phyloP scores from a whole-genome alignment of 2,797 vertebrate genomes.

The Enoplosus armatus region DNA sequence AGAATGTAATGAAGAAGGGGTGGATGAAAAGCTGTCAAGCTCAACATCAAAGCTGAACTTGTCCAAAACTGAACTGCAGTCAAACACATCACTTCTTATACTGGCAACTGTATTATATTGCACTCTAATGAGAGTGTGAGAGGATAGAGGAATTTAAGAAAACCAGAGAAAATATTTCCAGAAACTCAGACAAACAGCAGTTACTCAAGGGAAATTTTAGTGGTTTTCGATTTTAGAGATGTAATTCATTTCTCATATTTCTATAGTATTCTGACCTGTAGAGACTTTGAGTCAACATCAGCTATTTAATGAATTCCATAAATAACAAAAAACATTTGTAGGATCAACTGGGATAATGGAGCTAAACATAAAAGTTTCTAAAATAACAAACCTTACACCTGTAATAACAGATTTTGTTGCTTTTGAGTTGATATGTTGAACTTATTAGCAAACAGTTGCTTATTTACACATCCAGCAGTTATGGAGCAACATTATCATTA shows the following conservation, averaged over 20 bases:
- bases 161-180: neutral
- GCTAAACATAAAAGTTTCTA: neutral
- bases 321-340: neutral
- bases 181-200: neutral
- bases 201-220: neutral
- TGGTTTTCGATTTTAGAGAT: neutral
- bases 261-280: neutral
- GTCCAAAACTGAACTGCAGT: neutral
- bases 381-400: neutral
- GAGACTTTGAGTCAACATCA: neutral
- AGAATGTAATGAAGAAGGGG: slow-evolving; percentile 43
- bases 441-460: neutral
- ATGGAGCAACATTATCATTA: neutral
- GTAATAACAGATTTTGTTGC: neutral
- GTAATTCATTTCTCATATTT: neutral
- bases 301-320: neutral
- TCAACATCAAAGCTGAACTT: neutral
- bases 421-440: neutral
- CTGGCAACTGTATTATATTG: neutral
- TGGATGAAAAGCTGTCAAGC: slow-evolving; percentile 28
- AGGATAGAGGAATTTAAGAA: neutral
- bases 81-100: neutral
- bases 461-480: neutral
- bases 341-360: neutral
- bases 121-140: neutral